Conservation (phyloP, 2,797 vertebrate genomes). For the Staurois parvus region DNA sequence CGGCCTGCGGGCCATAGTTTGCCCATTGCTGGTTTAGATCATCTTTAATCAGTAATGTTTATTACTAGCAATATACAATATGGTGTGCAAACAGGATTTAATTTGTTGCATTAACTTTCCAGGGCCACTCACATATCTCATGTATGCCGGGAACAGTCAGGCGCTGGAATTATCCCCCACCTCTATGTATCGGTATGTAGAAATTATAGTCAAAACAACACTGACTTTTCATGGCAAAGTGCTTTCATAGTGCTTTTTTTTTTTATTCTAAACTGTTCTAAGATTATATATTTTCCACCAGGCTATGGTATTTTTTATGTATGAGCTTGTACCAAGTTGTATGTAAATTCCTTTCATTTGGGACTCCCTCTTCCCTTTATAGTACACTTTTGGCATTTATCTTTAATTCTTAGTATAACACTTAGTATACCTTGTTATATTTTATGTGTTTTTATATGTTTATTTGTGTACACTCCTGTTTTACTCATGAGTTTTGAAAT, state of each 20-base stretch:
- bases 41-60: too few species aligned
- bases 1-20: too few species aligned
- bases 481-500: not conserved
- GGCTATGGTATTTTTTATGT: not conserved
- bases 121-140: constrained; percentile 97
- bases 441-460: not conserved
- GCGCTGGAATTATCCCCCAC: constrained; percentile 97
- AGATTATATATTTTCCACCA: not conserved
- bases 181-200: constrained; percentile 92
- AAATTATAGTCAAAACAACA: not conserved
- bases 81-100: not conserved
- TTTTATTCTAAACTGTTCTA: not conserved
- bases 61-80: not conserved
- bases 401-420: not conserved
- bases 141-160: constrained; percentile 98
- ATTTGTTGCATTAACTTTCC: constrained; percentile 58
- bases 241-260: not conserved
- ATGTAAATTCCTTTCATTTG: not conserved
- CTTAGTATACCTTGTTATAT: not conserved
- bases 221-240: not conserved
- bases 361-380: not conserved
- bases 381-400: not conserved
- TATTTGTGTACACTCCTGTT: not conserved
- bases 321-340: not conserved
- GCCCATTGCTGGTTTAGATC: too few species aligned